Percentiles rank a stretch among this genome's conserved stretches.
Evolutionary conservation across 2,113 vertebrate genomes (phyloP).

Genomic region (Entelurus aequoreus): DNA sequence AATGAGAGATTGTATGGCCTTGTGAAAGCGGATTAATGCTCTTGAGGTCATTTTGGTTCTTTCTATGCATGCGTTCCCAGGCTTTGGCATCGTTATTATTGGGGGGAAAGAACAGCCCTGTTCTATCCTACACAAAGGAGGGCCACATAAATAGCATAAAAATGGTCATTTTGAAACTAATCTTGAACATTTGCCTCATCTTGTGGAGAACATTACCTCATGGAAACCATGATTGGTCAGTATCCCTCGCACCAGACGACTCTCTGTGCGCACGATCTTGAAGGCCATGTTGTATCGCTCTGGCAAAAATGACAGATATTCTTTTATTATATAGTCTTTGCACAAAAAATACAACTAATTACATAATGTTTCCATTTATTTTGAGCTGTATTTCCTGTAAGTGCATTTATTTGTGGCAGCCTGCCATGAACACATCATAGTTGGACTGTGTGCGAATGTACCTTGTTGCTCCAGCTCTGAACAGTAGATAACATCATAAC

Average conservation of each 20-base stretch:
- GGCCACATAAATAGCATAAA: constrained; percentile 22
- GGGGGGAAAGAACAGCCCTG: neutral
- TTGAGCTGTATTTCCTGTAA: too few relatives aligned
- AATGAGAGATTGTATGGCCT: constrained; percentile 51
- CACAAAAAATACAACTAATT: neutral
- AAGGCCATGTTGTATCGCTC: constrained; percentile 89
- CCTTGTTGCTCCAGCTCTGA: too few relatives aligned
- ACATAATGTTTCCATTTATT: neutral
- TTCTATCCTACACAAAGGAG: constrained; percentile 20
- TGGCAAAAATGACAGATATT: constrained; percentile 46
- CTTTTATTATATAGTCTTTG: neutral
- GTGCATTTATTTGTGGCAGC: too few relatives aligned
- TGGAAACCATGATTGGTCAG: constrained; percentile 90
- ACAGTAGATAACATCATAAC: too few relatives aligned
- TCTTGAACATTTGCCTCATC: constrained; percentile 27
- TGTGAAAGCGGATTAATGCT: constrained; percentile 54
- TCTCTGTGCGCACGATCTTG: constrained; percentile 95
- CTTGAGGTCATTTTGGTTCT: constrained; percentile 48
- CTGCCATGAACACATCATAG: too few relatives aligned
- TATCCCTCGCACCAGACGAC: constrained; percentile 88
- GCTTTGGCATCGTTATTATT: constrained; percentile 46
- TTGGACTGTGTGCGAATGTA: too few relatives aligned
- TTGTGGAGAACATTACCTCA: constrained; percentile 74
- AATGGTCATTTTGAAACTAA: constrained; percentile 23
- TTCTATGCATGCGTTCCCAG: constrained; percentile 44